A percentile compares a stretch with the other conserved stretches of the same genome.
Conservation (phyloP, 1,140 invertebrate species). For the Lucilia sericata region DNA sequence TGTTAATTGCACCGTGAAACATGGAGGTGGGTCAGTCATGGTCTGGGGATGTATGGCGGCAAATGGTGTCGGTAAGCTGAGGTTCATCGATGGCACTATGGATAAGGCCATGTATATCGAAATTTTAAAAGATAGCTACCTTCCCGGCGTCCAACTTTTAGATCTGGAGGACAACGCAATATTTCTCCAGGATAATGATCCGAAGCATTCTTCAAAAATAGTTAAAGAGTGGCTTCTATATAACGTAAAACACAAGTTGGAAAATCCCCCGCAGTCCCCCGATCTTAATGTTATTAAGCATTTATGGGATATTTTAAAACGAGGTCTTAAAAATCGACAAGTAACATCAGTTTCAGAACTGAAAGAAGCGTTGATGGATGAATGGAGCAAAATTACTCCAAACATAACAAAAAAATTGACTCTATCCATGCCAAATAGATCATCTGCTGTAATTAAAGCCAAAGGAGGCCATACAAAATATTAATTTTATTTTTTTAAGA, state of each 20-base stretch:
- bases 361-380: neutral
- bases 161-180: neutral
- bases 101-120: neutral
- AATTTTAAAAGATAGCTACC: neutral
- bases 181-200: neutral
- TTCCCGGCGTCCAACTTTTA: neutral
- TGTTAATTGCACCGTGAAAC: slow-evolving; percentile 20
- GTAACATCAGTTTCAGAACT: neutral
- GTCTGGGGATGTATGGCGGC: slow-evolving; percentile 10
- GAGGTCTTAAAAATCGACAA: neutral
- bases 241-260: neutral
- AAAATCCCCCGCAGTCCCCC: neutral
- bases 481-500: neutral
- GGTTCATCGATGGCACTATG: slow-evolving; percentile 26
- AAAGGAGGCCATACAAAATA: neutral
- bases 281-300: neutral
- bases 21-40: slow-evolving; percentile 26
- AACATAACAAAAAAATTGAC: neutral
- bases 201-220: neutral
- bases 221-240: neutral
- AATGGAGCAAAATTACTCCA: neutral
- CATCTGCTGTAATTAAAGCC: neutral
- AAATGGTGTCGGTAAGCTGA: slow-evolving; percentile 29
- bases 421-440: neutral
- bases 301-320: neutral